Conservation (phyloP, 1,140 invertebrate species). For the Scaptomyza graminum region DNA sequence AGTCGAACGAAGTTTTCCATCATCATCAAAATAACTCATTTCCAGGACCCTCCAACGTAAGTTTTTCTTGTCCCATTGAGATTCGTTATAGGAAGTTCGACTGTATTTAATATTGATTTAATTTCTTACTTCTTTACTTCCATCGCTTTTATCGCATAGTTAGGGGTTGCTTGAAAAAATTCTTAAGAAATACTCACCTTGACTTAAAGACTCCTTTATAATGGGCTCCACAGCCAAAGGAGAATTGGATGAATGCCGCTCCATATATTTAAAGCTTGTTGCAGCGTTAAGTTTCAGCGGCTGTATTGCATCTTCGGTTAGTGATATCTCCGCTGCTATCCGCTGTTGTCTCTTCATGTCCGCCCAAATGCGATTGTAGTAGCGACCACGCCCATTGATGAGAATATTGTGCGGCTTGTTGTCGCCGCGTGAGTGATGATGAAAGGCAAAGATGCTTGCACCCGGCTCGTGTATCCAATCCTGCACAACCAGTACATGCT, state of each 20-base stretch:
- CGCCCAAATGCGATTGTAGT: slow-evolving; percentile 76
- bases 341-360: slow-evolving; percentile 58
- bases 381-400: slow-evolving; percentile 91
- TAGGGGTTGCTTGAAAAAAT: background rate
- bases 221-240: background rate
- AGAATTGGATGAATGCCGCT: background rate
- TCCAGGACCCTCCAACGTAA: too few relatives aligned
- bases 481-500: slow-evolving; percentile 89
- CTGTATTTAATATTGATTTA: too few relatives aligned
- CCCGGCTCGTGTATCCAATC: slow-evolving; percentile 92
- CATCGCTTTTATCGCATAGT: too few relatives aligned
- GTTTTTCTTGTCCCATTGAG: too few relatives aligned
- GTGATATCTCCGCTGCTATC: slow-evolving; percentile 15
- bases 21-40: too few relatives aligned
- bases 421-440: slow-evolving; percentile 91
- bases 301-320: background rate
- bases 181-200: background rate
- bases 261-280: background rate
- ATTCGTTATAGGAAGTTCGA: too few relatives aligned
- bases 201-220: background rate
- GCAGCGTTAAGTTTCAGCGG: background rate
- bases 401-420: slow-evolving; percentile 91
- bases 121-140: too few relatives aligned
- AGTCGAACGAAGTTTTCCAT: too few relatives aligned
- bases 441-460: slow-evolving; percentile 89